Percentiles rank a stretch among this genome's conserved stretches.
phyloP scores from a whole-genome alignment of 2,113 vertebrate genomes.

The Lonchura striata region DNA sequence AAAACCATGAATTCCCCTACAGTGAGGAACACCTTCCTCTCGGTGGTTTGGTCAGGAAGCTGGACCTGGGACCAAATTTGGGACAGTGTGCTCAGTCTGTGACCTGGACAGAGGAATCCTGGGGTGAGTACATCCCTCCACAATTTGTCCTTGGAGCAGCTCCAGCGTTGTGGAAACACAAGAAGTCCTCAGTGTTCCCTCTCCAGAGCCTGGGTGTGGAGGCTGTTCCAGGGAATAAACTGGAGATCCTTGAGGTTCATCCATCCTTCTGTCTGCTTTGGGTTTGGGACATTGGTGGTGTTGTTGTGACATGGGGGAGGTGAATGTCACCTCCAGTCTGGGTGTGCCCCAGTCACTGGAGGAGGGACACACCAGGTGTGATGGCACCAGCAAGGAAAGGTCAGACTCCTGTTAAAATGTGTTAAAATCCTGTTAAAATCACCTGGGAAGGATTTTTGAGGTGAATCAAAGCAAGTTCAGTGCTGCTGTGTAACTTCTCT shows the following conservation, averaged over 20 bases:
- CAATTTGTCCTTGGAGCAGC: background rate
- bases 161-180: accelerated
- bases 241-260: background rate
- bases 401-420: accelerated
- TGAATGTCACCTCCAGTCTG: background rate
- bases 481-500: background rate
- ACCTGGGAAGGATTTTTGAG: background rate
- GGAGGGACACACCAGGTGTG: background rate
- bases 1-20: background rate
- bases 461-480: background rate
- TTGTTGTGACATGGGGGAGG: background rate
- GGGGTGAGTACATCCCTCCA: background rate
- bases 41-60: background rate
- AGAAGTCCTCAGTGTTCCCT: accelerated
- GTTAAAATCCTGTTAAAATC: background rate
- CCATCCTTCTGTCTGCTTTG: accelerated
- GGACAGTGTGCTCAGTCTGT: accelerated
- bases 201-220: background rate
- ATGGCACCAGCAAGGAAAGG: background rate
- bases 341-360: accelerated
- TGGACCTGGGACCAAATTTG: accelerated
- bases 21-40: accelerated
- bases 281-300: no score
- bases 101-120: background rate
- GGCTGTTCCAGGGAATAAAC: background rate